Evolutionary conservation across 2,888 invertebrate species (phyloP).

Genomic region (Acleris sparsana): DNA sequence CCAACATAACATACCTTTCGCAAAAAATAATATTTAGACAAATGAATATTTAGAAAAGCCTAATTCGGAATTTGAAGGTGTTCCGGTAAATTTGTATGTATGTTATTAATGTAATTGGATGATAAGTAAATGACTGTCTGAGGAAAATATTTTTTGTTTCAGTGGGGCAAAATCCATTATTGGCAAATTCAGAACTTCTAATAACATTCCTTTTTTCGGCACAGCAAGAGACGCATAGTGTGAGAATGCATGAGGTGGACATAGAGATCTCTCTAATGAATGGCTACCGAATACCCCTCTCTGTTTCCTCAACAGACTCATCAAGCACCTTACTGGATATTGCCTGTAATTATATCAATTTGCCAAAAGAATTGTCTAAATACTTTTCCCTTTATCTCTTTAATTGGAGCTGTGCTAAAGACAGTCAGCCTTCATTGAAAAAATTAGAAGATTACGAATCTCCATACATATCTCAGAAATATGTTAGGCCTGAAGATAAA

Average conservation of each 20-base stretch:
- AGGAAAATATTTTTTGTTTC: conserved; percentile 51
- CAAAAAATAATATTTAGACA: too few species aligned
- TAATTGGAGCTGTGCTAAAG: conserved; percentile 88
- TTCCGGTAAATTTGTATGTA: too few species aligned
- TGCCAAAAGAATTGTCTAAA: conserved; percentile 90
- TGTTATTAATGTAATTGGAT: background rate
- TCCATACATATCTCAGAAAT: conserved; percentile 95
- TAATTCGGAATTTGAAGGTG: too few species aligned
- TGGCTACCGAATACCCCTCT: conserved; percentile 92
- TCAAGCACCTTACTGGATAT: conserved; percentile 92
- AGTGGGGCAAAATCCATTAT: conserved; percentile 94
- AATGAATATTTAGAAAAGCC: too few species aligned
- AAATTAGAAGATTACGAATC: conserved; percentile 98
- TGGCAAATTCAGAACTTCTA: conserved; percentile 91
- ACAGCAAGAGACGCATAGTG: conserved; percentile 93
- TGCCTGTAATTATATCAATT: conserved; percentile 90
- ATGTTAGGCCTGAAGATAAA: conserved; percentile 88
- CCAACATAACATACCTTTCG: too few species aligned
- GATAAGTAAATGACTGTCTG: background rate
- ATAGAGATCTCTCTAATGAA: conserved; percentile 94
- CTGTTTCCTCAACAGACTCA: conserved; percentile 91
- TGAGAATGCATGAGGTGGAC: conserved; percentile 87
- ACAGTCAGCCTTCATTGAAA: conserved; percentile 89
- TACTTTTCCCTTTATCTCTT: conserved; percentile 96
- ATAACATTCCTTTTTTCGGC: conserved; percentile 95